Percentiles rank a stretch among this genome's conserved stretches.
Evolutionary conservation across 2,797 vertebrate genomes (phyloP).

Genomic region (Vireo griseus): DNA sequence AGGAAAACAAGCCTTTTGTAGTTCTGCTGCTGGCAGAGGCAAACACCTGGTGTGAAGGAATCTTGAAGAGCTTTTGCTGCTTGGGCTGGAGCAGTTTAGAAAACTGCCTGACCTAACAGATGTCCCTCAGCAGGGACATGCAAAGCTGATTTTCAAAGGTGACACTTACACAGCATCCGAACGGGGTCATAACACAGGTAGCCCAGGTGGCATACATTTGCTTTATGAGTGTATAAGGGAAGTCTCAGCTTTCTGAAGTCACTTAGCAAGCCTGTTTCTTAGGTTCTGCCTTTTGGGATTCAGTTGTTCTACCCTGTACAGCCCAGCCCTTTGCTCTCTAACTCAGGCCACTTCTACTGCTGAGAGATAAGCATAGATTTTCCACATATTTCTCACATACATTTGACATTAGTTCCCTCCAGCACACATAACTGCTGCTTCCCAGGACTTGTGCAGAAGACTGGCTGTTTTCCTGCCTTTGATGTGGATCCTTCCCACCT

Average conservation of each 20-base stretch:
- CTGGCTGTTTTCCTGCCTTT: background rate
- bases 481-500: background rate
- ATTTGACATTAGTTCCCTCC: background rate
- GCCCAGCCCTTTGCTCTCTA: background rate
- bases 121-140: background rate
- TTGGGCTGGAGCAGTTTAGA: background rate
- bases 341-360: background rate
- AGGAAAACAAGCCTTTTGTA: background rate
- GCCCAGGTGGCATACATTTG: background rate
- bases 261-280: background rate
- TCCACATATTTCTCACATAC: background rate
- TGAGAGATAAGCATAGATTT: background rate
- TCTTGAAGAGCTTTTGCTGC: background rate
- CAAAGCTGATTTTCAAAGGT: background rate
- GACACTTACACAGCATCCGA: background rate
- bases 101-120: background rate
- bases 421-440: rapidly evolving
- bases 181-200: background rate
- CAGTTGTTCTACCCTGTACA: background rate
- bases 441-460: background rate
- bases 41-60: background rate
- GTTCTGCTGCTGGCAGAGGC: background rate
- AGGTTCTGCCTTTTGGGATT: background rate
- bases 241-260: background rate
- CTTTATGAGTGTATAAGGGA: background rate